A percentile compares a stretch with the other conserved stretches of the same genome.
Evolutionary conservation across 2,797 vertebrate genomes (phyloP).

Genomic region (Mus spretus): DNA sequence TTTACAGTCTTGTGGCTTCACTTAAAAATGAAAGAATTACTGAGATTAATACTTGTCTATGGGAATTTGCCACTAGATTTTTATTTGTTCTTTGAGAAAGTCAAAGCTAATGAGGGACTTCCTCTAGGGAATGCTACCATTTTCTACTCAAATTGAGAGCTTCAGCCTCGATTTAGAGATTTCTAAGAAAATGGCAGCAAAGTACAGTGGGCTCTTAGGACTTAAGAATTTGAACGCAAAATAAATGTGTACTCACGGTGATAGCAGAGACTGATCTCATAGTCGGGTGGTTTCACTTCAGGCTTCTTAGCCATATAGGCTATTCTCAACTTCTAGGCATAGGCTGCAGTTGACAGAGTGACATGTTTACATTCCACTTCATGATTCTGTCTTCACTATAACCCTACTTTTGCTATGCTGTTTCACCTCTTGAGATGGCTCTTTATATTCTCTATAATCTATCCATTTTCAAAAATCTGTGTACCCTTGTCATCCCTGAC

Average conservation of each 20-base stretch:
- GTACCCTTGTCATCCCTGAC: constrained; percentile 12
- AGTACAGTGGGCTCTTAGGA: not conserved
- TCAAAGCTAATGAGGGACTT: constrained; percentile 59
- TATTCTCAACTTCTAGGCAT: not conserved
- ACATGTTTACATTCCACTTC: not conserved
- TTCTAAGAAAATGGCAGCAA: constrained; percentile 50
- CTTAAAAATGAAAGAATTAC: constrained; percentile 39
- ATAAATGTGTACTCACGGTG: not conserved
- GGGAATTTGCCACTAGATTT: constrained; percentile 55
- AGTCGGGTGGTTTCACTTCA: not conserved
- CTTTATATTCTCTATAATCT: not conserved
- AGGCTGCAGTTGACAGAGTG: not conserved
- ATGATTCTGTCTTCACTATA: not conserved
- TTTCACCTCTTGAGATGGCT: not conserved
- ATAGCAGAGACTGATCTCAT: not conserved
- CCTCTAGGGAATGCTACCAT: constrained; percentile 42
- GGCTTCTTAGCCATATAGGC: not conserved
- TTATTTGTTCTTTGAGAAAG: constrained; percentile 66
- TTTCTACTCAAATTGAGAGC: constrained; percentile 52
- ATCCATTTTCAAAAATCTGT: constrained; percentile 1
- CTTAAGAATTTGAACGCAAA: not conserved
- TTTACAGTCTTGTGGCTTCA: constrained; percentile 41
- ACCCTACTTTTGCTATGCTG: constrained; percentile 6
- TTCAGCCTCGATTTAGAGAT: constrained; percentile 69
- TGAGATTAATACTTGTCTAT: constrained; percentile 43